A percentile compares a stretch with the other conserved stretches of the same genome.
These are phyloP conservation scores for Lampris megalopsis DNA, from an alignment of 2,113 vertebrate genomes.

Conservation along the genomic window DNA sequence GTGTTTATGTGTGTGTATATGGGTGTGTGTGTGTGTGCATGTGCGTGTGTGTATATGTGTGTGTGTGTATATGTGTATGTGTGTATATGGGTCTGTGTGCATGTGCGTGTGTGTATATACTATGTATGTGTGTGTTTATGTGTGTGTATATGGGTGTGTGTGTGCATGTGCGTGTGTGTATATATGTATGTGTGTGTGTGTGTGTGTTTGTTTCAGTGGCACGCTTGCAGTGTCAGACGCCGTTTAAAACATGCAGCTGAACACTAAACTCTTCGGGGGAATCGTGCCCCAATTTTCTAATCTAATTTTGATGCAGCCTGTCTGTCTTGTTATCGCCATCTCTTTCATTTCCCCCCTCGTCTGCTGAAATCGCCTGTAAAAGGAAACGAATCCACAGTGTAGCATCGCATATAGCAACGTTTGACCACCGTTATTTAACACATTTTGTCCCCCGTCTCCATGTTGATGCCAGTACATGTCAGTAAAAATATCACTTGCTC, in stretches of 20 bases:
- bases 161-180: background rate
- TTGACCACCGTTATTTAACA: no score
- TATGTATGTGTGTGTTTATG: no score
- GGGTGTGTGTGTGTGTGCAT: no score
- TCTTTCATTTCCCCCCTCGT: constrained; percentile 88
- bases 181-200: background rate
- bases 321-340: constrained; percentile 86
- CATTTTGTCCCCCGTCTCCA: no score
- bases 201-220: constrained; percentile 7
- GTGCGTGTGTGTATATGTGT: no score
- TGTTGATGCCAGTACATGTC: no score
- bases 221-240: constrained; percentile 16
- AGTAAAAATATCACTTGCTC: no score
- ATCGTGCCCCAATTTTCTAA: constrained; percentile 83
- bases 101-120: no score
- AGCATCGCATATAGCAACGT: no score
- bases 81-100: no score
- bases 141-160: background rate
- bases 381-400: constrained; percentile 18
- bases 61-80: no score
- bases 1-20: no score
- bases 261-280: constrained; percentile 76
- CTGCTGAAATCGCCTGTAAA: constrained; percentile 85
- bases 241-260: constrained; percentile 30
- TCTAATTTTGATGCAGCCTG: constrained; percentile 84